phyloP scores from a whole-genome alignment of 2,797 vertebrate species.

The Botia almorhae region DNA sequence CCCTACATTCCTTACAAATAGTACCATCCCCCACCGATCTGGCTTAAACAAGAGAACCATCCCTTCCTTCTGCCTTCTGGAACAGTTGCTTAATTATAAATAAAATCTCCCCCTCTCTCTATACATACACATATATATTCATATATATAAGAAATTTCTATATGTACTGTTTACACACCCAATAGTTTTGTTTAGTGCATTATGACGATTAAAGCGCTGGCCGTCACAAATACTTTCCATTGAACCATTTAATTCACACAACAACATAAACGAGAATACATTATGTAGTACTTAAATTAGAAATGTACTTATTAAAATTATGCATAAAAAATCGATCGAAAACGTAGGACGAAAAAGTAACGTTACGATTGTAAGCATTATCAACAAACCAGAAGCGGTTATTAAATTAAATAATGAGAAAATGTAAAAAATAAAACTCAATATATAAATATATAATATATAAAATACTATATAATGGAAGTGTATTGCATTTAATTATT shows the following conservation, averaged over 20 bases:
- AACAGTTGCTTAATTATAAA: slow-evolving; percentile 44
- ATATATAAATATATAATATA: slow-evolving; percentile 6
- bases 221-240: not conserved
- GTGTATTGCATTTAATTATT: not conserved
- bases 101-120: not conserved
- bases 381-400: not conserved
- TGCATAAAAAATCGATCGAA: not conserved
- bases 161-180: slow-evolving; percentile 10
- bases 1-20: slow-evolving; percentile 84
- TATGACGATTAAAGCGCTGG: not conserved
- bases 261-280: not conserved
- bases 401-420: not conserved
- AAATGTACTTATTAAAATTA: not conserved
- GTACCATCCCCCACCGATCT: slow-evolving; percentile 75
- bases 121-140: not conserved
- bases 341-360: not conserved
- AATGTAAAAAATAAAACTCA: not conserved
- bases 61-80: slow-evolving; percentile 66
- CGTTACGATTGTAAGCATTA: not conserved
- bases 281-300: not conserved
- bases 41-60: slow-evolving; percentile 77
- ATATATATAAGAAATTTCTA: not conserved
- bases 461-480: not conserved
- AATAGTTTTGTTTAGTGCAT: not conserved
- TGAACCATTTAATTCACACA: not conserved